These are phyloP conservation scores for Chrosomus eos DNA, from an alignment of 2,797 vertebrate species.

Conservation along the genomic window DNA sequence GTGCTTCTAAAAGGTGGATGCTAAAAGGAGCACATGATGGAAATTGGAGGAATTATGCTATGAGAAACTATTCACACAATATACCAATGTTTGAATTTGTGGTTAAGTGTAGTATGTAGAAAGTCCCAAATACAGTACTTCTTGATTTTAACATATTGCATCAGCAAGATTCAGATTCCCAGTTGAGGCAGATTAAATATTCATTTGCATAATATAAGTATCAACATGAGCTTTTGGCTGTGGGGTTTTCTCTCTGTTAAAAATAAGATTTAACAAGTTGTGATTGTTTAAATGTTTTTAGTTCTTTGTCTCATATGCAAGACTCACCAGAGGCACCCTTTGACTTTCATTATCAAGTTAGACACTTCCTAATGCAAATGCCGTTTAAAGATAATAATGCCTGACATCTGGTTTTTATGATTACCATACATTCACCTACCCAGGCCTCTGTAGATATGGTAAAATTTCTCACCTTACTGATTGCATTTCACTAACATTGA, in stretches of 20 bases:
- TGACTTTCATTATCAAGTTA: slow-evolving; percentile 67
- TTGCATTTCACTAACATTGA: slow-evolving; percentile 42
- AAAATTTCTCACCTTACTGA: slow-evolving; percentile 65
- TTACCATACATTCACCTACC: slow-evolving; percentile 70
- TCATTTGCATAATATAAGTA: slow-evolving; percentile 18
- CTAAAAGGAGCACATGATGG: slow-evolving; percentile 29
- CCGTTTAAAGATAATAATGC: slow-evolving; percentile 66
- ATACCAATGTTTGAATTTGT: background rate
- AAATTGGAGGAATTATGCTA: slow-evolving; percentile 34
- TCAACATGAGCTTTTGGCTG: background rate
- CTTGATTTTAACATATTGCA: background rate
- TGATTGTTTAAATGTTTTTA: slow-evolving; percentile 23
- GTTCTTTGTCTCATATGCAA: slow-evolving; percentile 34
- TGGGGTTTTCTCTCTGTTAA: slow-evolving; percentile 8
- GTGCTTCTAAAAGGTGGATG: slow-evolving; percentile 41
- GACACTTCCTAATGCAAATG: slow-evolving; percentile 58
- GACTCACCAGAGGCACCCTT: slow-evolving; percentile 48
- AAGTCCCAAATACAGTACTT: background rate
- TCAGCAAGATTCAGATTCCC: slow-evolving; percentile 13
- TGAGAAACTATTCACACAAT: slow-evolving; percentile 23
- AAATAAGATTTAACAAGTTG: slow-evolving; percentile 27
- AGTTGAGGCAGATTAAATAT: background rate
- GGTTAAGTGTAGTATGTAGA: background rate
- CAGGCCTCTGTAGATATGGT: slow-evolving; percentile 59
- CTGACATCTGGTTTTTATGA: slow-evolving; percentile 65